Conservation (phyloP, 2,113 vertebrate species). For the Cyprinodon brontotheroides region DNA sequence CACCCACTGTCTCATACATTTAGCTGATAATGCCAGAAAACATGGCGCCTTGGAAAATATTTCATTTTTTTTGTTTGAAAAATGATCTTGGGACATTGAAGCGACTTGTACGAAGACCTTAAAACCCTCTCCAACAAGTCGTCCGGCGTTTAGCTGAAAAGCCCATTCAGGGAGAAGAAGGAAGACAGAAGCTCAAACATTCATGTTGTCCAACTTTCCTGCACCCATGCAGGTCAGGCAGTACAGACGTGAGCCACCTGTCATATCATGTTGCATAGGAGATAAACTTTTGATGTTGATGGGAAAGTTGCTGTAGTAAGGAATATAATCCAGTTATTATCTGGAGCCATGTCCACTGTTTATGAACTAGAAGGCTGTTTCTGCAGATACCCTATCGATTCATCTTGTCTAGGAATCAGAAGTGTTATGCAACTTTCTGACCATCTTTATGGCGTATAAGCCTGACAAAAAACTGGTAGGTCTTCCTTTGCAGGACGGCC, state of each 20-base stretch:
- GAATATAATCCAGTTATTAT: background rate
- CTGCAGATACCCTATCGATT: background rate
- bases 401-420: background rate
- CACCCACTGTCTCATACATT: no score
- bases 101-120: no score
- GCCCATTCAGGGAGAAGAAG: no score
- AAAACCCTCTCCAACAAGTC: no score
- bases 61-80: no score
- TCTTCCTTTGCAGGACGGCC: background rate
- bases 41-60: no score
- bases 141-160: no score
- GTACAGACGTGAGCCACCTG: background rate
- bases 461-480: slow-evolving; percentile 1
- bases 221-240: background rate
- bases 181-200: no score
- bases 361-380: background rate
- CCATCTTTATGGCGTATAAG: background rate
- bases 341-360: background rate
- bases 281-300: slow-evolving; percentile 5
- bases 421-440: background rate
- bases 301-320: slow-evolving; percentile 6
- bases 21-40: no score
- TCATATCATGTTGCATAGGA: background rate
- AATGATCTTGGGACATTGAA: no score
- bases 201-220: background rate